A percentile compares a stretch with the other conserved stretches of the same genome.
phyloP scores from a whole-genome alignment of 2,113 vertebrate species.

The Carollia perspicillata region DNA sequence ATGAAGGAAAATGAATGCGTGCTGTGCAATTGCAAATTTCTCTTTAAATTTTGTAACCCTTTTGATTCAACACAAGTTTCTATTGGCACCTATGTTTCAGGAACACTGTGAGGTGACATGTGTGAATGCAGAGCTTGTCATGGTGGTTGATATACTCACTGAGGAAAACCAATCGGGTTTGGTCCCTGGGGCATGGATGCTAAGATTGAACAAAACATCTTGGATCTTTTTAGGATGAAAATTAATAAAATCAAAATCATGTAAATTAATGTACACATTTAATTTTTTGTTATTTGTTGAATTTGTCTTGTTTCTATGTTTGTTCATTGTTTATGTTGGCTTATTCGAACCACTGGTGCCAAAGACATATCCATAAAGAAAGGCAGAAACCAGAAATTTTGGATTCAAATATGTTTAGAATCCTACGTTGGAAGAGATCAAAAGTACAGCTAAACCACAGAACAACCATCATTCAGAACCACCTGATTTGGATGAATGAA shows the following conservation, averaged over 20 bases:
- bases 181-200: rapidly evolving
- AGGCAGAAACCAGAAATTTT: background rate
- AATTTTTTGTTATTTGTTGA: background rate
- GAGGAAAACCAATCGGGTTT: background rate
- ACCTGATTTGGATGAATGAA: background rate
- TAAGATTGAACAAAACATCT: background rate
- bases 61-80: background rate
- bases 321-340: background rate
- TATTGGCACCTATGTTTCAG: background rate
- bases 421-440: background rate
- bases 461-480: background rate
- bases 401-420: background rate
- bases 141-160: rapidly evolving
- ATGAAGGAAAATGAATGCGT: background rate
- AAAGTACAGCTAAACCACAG: background rate
- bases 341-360: background rate
- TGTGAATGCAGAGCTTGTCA: background rate
- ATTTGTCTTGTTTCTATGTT: background rate
- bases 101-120: background rate
- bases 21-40: background rate
- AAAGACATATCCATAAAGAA: background rate
- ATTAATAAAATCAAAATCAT: background rate
- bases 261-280: background rate
- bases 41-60: background rate
- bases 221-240: background rate